Evolutionary conservation across 2,888 invertebrate genomes (phyloP).

Genomic region (Tuta absoluta): DNA sequence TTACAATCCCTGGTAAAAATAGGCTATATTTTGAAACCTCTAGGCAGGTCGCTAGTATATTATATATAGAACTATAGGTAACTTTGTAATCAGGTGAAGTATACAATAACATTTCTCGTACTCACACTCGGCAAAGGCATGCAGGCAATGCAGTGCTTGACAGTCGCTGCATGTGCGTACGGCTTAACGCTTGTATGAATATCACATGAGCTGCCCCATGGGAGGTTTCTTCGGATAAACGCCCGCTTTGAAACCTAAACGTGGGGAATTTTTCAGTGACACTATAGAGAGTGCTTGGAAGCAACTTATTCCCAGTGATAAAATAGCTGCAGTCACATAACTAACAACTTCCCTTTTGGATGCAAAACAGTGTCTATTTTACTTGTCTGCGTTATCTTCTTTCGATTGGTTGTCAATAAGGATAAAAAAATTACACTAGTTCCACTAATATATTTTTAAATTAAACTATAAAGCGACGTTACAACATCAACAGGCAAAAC

Average conservation of each 20-base stretch:
- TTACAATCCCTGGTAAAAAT: too few species aligned
- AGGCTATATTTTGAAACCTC: too few species aligned
- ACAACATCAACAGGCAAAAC: too few species aligned
- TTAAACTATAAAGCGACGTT: too few species aligned
- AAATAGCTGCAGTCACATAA: conserved; percentile 13
- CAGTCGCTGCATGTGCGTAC: conserved; percentile 45
- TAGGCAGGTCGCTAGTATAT: too few species aligned
- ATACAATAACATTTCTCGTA: too few species aligned
- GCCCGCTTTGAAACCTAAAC: conserved; percentile 65
- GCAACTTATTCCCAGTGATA: conserved; percentile 15
- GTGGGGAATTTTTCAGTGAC: conserved; percentile 58
- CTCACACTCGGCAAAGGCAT: neutral
- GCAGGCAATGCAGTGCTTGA: neutral
- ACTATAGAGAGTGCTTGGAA: conserved; percentile 37
- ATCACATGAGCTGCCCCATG: conserved; percentile 68
- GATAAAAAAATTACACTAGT: too few species aligned
- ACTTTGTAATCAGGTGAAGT: too few species aligned
- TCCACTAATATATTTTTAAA: too few species aligned
- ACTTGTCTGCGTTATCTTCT: too few species aligned
- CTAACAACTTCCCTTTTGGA: conserved; percentile 6
- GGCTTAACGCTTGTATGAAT: conserved; percentile 64
- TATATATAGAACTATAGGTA: too few species aligned
- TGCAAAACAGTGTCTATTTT: conserved; percentile 1
- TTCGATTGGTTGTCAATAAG: too few species aligned
- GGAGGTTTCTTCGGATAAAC: conserved; percentile 64